Evolutionary conservation across 2,797 vertebrate species (phyloP).

Genomic region (Poeciliopsis gracilis): DNA sequence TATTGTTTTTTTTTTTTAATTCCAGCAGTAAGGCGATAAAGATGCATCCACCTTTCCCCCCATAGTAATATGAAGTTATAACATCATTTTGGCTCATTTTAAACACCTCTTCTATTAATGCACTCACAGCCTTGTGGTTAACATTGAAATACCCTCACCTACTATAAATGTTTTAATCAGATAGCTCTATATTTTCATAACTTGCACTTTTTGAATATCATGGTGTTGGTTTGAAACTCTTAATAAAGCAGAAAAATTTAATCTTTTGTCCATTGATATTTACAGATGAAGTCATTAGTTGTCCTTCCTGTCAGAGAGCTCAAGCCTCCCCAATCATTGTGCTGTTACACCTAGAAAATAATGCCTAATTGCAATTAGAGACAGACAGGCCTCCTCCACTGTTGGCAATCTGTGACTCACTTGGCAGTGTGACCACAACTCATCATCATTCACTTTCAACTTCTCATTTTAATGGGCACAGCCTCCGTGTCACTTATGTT

Average conservation of each 20-base stretch:
- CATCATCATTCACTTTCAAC: constrained; percentile 37
- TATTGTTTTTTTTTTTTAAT: no score
- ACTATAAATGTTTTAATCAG: neutral
- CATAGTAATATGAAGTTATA: no score
- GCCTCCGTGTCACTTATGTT: constrained; percentile 7
- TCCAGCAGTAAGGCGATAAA: no score
- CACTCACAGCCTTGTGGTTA: neutral
- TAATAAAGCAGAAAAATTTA: neutral
- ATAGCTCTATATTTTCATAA: neutral
- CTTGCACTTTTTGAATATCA: neutral
- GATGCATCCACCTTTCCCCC: no score
- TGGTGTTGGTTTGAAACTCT: neutral
- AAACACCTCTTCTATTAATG: neutral
- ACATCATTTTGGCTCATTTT: neutral
- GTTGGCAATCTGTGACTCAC: constrained; percentile 36
- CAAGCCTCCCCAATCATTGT: constrained; percentile 28
- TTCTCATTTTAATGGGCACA: constrained; percentile 6
- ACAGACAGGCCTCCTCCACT: constrained; percentile 56
- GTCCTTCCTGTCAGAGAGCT: neutral
- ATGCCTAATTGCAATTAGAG: constrained; percentile 41
- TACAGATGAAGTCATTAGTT: neutral
- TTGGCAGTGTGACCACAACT: constrained; percentile 42
- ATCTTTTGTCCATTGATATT: neutral
- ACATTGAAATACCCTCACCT: neutral
- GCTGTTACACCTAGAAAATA: constrained; percentile 40